These are phyloP conservation scores for Holothuria leucospilota DNA, from an alignment of 53 echinoderm and acorn worm species.

Conservation along the genomic window DNA sequence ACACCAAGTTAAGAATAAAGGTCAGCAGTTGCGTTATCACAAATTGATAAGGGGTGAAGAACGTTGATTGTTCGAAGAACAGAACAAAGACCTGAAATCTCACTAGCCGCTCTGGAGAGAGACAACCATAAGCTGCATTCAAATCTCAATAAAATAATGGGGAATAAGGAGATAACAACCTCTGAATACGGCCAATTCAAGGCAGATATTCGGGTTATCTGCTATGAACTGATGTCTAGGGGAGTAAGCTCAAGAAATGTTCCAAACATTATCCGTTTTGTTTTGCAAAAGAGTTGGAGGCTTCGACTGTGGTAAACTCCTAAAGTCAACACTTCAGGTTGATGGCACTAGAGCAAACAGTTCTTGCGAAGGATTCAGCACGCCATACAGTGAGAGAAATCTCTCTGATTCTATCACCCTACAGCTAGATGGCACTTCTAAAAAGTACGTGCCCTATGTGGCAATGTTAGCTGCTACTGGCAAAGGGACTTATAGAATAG, in stretches of 20 bases:
- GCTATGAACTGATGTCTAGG: conserved; percentile 66
- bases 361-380: conserved; percentile 61
- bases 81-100: too few species aligned
- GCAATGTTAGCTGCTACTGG: conserved; percentile 60
- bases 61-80: too few species aligned
- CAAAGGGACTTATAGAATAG: conserved; percentile 42
- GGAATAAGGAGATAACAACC: too few species aligned
- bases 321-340: conserved; percentile 61
- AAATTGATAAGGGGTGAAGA: too few species aligned
- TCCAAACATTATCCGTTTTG: conserved; percentile 62
- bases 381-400: conserved; percentile 47
- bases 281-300: conserved; percentile 58
- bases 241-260: conserved; percentile 68
- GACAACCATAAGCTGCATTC: too few species aligned
- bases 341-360: conserved; percentile 71
- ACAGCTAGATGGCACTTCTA: conserved; percentile 67
- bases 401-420: conserved; percentile 44
- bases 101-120: too few species aligned
- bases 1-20: too few species aligned
- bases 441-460: conserved; percentile 60
- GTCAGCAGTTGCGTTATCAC: too few species aligned
- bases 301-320: conserved; percentile 61
- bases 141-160: too few species aligned
- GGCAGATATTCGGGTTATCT: too few species aligned
- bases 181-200: too few species aligned